phyloP scores from a whole-genome alignment of 2,113 vertebrate species.

The Pipra filicauda region DNA sequence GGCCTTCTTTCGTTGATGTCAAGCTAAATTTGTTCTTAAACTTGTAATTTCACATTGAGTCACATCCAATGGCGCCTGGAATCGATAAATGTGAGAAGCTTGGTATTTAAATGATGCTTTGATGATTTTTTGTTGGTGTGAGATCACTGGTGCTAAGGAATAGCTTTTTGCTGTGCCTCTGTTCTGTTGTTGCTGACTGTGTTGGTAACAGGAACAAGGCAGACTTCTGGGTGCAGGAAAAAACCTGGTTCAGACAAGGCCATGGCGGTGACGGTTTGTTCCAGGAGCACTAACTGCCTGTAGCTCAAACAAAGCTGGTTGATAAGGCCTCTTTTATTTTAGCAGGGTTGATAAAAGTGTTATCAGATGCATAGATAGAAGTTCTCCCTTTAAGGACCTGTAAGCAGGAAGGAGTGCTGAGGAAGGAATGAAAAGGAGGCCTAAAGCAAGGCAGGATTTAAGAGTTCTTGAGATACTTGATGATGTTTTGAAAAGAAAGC shows the following conservation, averaged over 20 bases:
- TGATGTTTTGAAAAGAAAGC: not conserved
- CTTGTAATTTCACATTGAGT: not conserved
- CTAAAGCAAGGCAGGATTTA: not conserved
- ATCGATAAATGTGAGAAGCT: not conserved
- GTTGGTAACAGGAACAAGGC: not conserved
- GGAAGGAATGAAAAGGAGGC: constrained; percentile 31
- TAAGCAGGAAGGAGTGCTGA: not conserved
- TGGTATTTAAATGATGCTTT: not conserved
- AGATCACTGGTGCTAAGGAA: not conserved
- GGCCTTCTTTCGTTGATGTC: not conserved
- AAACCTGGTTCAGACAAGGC: not conserved
- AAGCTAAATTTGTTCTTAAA: not conserved
- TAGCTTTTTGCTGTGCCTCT: not conserved
- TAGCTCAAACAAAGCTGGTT: constrained; percentile 25
- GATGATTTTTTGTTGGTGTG: not conserved
- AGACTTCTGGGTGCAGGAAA: not conserved
- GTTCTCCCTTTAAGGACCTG: not conserved
- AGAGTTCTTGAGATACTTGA: not conserved
- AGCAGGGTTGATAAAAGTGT: not conserved
- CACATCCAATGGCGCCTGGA: not conserved
- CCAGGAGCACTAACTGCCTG: not conserved
- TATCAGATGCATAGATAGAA: constrained; percentile 20
- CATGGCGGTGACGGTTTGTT: not conserved
- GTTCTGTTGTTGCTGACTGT: not conserved
- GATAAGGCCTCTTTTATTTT: constrained; percentile 46